Evolutionary conservation across 1,140 invertebrate genomes (phyloP), one percentile per base, ranked within the genome.

Genomic region (Paraescarpia echinospica): DNA sequence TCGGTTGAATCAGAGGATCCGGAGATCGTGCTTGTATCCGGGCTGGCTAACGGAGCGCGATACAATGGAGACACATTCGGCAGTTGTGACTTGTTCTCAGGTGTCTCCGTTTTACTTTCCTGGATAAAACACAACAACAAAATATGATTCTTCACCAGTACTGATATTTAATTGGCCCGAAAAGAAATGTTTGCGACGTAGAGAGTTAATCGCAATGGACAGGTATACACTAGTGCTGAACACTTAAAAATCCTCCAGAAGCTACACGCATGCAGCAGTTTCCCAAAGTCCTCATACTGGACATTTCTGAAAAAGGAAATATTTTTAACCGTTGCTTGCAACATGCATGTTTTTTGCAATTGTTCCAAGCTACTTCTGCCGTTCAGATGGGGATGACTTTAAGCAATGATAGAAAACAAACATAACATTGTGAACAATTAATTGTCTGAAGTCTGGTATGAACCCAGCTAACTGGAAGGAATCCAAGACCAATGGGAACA

Each of bases 31-130:
- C 51, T 89, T 8, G 88, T 41, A 34, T 92, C 92, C 89, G 92
- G 92, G n/a, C 92, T 92, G 34, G 92, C 92, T 22, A 92, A 33
- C 1, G 92, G 92, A 34, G 92, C 92, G 18, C 14, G 33, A 31
- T 5, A 41, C 4, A 18, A 77, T 18, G 59, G 59, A 77, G 59
- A 77, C 59, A 27, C 9, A 77, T 27, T 77, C 59, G 59, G 59
- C 18, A 77, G 59, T 77, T 77, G 59, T 77, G 59, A 27, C 12
- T 18, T 77, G 59, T 2, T 31, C 59, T 77, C 59, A 14, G 59
- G 8, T 18, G 59, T 31, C 27, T 77, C 59, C 59, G 59, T 12
- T 31, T 77, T 77, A 31, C 59, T 77, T 18, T 77, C 59, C 59
- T 77, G 59, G 22, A 77, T 2, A 77, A 77, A n/a, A n/a, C n/a